Conservation (phyloP, 2,113 vertebrate genomes). For the Rhinopomastus cyanomelas region DNA sequence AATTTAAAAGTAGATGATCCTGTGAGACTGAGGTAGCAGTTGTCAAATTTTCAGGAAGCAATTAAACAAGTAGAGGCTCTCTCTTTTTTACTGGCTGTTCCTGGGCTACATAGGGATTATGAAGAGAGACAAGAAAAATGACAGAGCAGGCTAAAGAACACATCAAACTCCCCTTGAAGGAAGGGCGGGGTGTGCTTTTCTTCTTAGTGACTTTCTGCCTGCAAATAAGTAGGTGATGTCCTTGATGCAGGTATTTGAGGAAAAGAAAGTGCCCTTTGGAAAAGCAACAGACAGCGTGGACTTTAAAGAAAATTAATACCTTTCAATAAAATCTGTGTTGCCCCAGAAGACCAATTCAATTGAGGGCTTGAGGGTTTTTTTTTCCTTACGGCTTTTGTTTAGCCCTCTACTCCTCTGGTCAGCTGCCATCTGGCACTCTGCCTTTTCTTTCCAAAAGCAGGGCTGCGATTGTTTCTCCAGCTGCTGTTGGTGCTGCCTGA, state of each 20-base stretch:
- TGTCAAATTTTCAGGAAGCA: constrained; percentile 81
- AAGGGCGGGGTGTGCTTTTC: background rate
- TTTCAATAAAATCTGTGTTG: background rate
- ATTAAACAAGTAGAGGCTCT: constrained; percentile 80
- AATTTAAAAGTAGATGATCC: constrained; percentile 75
- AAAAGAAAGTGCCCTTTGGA: background rate
- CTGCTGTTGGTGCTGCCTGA: constrained; percentile 2
- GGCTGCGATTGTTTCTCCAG: constrained; percentile 41
- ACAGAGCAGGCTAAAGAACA: constrained; percentile 68
- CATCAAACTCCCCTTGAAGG: constrained; percentile 53
- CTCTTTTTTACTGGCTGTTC: constrained; percentile 75
- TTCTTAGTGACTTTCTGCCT: background rate
- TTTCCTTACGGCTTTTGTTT: background rate
- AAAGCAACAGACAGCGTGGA: background rate
- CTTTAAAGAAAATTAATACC: background rate
- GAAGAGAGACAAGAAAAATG: constrained; percentile 82
- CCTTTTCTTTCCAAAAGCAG: constrained; percentile 48
- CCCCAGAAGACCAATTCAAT: background rate
- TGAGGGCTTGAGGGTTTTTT: background rate
- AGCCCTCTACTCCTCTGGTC: constrained; percentile 19
- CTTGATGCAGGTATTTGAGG: background rate
- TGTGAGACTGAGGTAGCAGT: constrained; percentile 69
- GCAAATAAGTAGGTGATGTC: background rate
- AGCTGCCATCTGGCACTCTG: constrained; percentile 50
- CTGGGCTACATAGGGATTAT: constrained; percentile 82